Conservation (phyloP, 2,113 vertebrate species). For the Ifrita kowaldi region DNA sequence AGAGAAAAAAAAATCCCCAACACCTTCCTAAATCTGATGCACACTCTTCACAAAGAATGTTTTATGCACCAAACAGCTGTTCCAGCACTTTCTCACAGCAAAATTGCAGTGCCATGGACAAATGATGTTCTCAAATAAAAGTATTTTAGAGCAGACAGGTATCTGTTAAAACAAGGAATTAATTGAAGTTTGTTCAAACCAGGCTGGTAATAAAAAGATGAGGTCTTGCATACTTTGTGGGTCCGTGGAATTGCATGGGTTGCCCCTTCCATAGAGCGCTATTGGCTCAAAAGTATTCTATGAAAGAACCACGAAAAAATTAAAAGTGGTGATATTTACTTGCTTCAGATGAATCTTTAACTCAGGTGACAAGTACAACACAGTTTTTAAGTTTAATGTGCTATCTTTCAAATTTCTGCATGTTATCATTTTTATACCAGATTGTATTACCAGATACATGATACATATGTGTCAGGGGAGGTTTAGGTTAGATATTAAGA, state of each 20-base stretch:
- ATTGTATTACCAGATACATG: neutral
- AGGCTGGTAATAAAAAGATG: accelerated
- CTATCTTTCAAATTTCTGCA: neutral
- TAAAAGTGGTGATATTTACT: neutral
- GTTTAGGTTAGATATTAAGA: neutral
- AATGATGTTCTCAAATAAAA: neutral
- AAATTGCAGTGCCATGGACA: neutral
- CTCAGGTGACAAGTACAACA: neutral
- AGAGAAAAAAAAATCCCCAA: accelerated
- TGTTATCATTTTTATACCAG: neutral
- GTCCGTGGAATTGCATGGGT: neutral
- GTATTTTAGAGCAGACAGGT: neutral
- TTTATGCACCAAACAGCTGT: neutral
- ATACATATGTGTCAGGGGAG: neutral
- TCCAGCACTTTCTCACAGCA: neutral
- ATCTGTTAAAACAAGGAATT: neutral
- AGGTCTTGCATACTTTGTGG: neutral
- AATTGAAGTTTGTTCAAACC: neutral
- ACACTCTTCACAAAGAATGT: neutral
- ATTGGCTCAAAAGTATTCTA: neutral
- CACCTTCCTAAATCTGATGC: neutral
- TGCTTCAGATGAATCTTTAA: neutral
- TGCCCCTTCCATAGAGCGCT: accelerated
- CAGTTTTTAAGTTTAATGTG: neutral
- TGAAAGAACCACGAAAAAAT: neutral